phyloP scores from a whole-genome alignment of 2,113 vertebrate species.

The Barbus barbus region DNA sequence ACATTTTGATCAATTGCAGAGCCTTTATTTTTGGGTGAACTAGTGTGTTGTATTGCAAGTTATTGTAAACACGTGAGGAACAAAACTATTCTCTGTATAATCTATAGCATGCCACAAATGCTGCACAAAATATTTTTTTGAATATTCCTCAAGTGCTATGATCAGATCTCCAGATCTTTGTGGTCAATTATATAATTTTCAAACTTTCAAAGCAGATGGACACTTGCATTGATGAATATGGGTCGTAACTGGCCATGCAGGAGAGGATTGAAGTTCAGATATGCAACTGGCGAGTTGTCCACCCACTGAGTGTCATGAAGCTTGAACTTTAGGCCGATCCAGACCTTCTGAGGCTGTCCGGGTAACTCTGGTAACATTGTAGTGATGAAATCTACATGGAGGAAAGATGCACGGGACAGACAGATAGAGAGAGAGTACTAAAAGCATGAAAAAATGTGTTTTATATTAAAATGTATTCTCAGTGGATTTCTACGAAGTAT shows the following conservation, averaged over 20 bases:
- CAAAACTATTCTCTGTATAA: no score
- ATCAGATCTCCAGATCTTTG: neutral
- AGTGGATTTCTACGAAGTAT: neutral
- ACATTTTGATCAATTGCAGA: no score
- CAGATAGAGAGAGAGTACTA: neutral
- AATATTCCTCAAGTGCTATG: no score
- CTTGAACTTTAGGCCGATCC: conserved; percentile 86
- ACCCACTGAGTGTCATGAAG: conserved; percentile 74
- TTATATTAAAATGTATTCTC: neutral
- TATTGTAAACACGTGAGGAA: neutral
- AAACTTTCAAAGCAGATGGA: neutral
- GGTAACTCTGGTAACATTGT: conserved; percentile 81
- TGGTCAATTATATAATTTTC: neutral
- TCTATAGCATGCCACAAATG: neutral
- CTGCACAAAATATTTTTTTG: no score
- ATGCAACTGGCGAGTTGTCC: conserved; percentile 76
- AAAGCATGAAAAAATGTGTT: neutral
- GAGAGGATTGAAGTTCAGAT: conserved; percentile 86
- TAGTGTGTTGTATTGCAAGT: neutral
- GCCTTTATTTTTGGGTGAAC: neutral
- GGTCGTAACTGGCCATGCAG: conserved; percentile 76
- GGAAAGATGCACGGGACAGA: conserved; percentile 35
- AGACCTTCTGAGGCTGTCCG: conserved; percentile 68
- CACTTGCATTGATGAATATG: conserved; percentile 79
- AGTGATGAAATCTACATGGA: conserved; percentile 86